A percentile compares a stretch with the other conserved stretches of the same genome.
These are phyloP conservation scores for Etheostoma perlongum DNA, from an alignment of 2,797 vertebrate species.

Conservation along the genomic window DNA sequence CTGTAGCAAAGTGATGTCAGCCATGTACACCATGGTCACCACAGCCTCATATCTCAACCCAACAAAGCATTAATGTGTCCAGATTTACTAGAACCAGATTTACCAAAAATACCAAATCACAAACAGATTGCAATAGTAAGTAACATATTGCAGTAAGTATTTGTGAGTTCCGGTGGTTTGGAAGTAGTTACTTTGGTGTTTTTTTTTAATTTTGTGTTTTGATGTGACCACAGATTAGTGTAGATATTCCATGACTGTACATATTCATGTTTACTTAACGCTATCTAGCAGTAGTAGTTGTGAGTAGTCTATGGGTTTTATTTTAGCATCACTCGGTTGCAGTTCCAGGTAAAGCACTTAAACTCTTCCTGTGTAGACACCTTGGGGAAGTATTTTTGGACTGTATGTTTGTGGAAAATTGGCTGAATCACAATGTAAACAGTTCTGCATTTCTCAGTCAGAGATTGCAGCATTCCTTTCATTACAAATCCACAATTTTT, in stretches of 20 bases:
- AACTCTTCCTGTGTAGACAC: background rate
- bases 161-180: background rate
- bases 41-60: background rate
- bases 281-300: background rate
- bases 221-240: background rate
- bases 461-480: background rate
- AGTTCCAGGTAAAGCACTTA: slow-evolving; percentile 13
- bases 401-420: background rate
- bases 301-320: background rate
- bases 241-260: background rate
- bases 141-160: background rate
- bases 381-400: background rate
- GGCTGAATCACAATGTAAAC: background rate
- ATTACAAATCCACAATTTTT: background rate
- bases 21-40: too few species aligned
- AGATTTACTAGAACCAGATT: too few species aligned
- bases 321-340: background rate
- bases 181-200: background rate
- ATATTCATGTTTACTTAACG: background rate
- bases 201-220: background rate
- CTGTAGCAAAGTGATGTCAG: background rate
- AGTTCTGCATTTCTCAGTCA: background rate
- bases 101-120: background rate
- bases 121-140: background rate
- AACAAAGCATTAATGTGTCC: background rate